These are phyloP conservation scores for Ornithoptera priamus DNA, from an alignment of 2,888 invertebrate genomes.

Conservation along the genomic window DNA sequence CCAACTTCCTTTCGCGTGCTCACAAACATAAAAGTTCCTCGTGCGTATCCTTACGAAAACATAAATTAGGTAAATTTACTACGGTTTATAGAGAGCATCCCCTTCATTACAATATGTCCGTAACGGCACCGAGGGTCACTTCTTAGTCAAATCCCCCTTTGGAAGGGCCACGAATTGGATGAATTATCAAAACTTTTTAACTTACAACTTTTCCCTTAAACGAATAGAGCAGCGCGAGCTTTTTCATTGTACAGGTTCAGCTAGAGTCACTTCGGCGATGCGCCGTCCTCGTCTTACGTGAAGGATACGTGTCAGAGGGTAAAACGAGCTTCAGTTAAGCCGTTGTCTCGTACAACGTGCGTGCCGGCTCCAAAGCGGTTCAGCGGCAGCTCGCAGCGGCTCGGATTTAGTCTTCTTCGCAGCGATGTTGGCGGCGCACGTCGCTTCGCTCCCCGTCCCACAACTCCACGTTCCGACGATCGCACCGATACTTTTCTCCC, in stretches of 20 bases:
- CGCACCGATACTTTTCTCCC: conserved; percentile 63
- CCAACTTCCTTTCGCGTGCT: conserved; percentile 75
- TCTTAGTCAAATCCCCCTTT: conserved; percentile 66
- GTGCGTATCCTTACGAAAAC: conserved; percentile 76
- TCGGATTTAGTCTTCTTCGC: conserved; percentile 60
- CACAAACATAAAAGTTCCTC: conserved; percentile 74
- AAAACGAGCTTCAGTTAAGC: conserved; percentile 50
- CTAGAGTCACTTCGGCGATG: conserved; percentile 41
- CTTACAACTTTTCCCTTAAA: conserved; percentile 72
- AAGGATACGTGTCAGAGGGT: conserved; percentile 42
- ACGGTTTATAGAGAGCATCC: conserved; percentile 71
- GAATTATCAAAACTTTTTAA: conserved; percentile 78
- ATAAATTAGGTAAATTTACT: conserved; percentile 78
- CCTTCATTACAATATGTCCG: conserved; percentile 76
- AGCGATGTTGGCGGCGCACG: conserved; percentile 71
- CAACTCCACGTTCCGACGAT: conserved; percentile 57
- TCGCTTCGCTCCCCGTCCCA: conserved; percentile 49
- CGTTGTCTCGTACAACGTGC: conserved; percentile 48
- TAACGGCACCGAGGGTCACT: conserved; percentile 73
- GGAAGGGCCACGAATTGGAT: conserved; percentile 60
- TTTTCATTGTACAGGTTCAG: conserved; percentile 61
- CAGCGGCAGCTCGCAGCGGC: conserved; percentile 37
- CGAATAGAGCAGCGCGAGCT: conserved; percentile 55
- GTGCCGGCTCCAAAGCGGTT: conserved; percentile 52
- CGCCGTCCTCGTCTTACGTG: conserved; percentile 58